Evolutionary conservation across 2,888 invertebrate species (phyloP).

Genomic region (Sinohyriopsis cumingii): DNA sequence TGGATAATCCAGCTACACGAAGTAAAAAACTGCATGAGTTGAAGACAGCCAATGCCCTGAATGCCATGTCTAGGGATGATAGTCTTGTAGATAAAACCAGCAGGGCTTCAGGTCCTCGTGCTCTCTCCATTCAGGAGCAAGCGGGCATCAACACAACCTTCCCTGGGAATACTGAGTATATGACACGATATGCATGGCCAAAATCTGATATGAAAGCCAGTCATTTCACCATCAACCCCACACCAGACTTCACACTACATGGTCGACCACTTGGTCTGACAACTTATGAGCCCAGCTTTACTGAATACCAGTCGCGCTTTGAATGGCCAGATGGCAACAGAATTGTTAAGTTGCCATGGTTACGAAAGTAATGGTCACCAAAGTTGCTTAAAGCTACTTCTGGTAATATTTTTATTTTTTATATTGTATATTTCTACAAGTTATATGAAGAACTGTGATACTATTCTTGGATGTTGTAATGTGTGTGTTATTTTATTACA

Average conservation of each 20-base stretch:
- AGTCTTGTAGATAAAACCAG: conserved; percentile 6
- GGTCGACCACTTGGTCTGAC: conserved; percentile 62
- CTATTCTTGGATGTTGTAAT: no score
- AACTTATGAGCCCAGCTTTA: conserved; percentile 45
- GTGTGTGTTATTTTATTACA: no score
- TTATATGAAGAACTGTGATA: no score
- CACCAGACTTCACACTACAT: conserved; percentile 64
- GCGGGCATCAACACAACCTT: conserved; percentile 70
- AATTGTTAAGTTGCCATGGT: conserved; percentile 67
- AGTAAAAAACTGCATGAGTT: conserved; percentile 45
- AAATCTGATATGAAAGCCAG: conserved; percentile 50
- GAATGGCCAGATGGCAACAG: conserved; percentile 68
- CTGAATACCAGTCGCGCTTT: conserved; percentile 69
- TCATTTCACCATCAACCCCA: conserved; percentile 68
- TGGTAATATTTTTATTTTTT: no score
- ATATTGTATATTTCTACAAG: no score
- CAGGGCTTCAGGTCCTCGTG: conserved; percentile 32
- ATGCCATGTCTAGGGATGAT: conserved; percentile 31
- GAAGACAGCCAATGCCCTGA: conserved; percentile 47
- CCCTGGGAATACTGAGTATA: conserved; percentile 69
- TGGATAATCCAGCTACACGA: conserved; percentile 25
- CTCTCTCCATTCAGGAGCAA: conserved; percentile 66
- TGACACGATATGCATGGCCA: conserved; percentile 57
- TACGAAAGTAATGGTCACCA: conserved; percentile 40
- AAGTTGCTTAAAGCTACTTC: no score